These are phyloP conservation scores for Poeciliopsis presidionis DNA, from an alignment of 2,797 vertebrate genomes.

Conservation along the genomic window DNA sequence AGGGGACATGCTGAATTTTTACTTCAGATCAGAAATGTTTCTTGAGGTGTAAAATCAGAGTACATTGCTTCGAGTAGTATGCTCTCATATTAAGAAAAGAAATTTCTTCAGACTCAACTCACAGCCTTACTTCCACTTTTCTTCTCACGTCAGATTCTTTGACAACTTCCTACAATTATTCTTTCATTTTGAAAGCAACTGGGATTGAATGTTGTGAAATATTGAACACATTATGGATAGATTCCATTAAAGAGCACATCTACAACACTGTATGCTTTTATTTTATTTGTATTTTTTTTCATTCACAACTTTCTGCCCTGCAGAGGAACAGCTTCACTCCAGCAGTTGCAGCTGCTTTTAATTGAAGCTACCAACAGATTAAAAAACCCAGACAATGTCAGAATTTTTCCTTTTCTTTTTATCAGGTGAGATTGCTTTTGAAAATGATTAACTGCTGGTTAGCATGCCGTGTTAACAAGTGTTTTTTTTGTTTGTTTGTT, in stretches of 20 bases:
- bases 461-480: not conserved
- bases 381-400: not conserved
- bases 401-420: not conserved
- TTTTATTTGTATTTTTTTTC: not conserved
- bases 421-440: slow-evolving; percentile 1
- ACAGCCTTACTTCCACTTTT: not conserved
- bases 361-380: not conserved
- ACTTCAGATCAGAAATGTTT: not conserved
- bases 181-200: not conserved
- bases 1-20: not conserved
- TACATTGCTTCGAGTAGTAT: not conserved
- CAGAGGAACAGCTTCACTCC: not conserved
- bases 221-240: not conserved
- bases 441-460: not conserved
- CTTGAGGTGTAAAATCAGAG: not conserved
- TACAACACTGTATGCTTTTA: not conserved
- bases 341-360: not conserved
- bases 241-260: not conserved
- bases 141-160: not conserved
- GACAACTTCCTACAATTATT: not conserved
- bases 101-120: not conserved
- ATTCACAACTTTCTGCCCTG: not conserved
- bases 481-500: too few species aligned
- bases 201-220: not conserved
- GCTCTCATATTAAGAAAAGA: not conserved